Evolutionary conservation across 2,797 vertebrate species (phyloP).

Genomic region (Chaetophractus vellerosus): DNA sequence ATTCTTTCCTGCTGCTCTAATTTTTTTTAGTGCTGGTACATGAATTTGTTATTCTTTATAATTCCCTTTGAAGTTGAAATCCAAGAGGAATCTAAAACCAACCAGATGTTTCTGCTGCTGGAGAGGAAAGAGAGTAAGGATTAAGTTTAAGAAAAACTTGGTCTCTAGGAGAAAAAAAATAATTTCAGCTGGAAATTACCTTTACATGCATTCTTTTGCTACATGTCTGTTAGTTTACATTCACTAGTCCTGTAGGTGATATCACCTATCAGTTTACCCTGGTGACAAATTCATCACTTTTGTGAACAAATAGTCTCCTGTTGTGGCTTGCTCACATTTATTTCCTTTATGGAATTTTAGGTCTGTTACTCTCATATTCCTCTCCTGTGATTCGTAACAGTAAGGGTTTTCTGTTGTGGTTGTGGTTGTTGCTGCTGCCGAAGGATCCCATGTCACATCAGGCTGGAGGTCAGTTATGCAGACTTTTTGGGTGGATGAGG

Average conservation of each 20-base stretch:
- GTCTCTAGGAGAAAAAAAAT: constrained; percentile 84
- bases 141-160: constrained; percentile 91
- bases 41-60: constrained; percentile 94
- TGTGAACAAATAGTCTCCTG: constrained; percentile 85
- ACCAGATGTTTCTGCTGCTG: constrained; percentile 93
- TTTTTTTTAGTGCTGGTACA: constrained; percentile 91
- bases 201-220: constrained; percentile 86
- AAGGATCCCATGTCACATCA: constrained; percentile 81
- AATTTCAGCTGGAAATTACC: constrained; percentile 86
- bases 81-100: constrained; percentile 93
- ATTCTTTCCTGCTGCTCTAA: constrained; percentile 92
- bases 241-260: constrained; percentile 86
- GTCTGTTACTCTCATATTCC: constrained; percentile 83
- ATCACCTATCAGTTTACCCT: constrained; percentile 85
- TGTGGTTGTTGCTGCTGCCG: constrained; percentile 74
- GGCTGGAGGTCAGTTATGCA: constrained; percentile 78
- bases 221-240: constrained; percentile 87
- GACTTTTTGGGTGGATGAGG: constrained; percentile 78
- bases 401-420: constrained; percentile 70
- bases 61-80: constrained; percentile 94
- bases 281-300: constrained; percentile 87
- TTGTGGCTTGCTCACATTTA: constrained; percentile 82
- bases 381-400: constrained; percentile 78
- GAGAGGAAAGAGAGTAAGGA: constrained; percentile 89
- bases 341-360: constrained; percentile 86